Evolutionary conservation across 2,797 vertebrate genomes (phyloP), one percentile per base, ranked within the genome.

Genomic region (Caiman crocodilus): DNA sequence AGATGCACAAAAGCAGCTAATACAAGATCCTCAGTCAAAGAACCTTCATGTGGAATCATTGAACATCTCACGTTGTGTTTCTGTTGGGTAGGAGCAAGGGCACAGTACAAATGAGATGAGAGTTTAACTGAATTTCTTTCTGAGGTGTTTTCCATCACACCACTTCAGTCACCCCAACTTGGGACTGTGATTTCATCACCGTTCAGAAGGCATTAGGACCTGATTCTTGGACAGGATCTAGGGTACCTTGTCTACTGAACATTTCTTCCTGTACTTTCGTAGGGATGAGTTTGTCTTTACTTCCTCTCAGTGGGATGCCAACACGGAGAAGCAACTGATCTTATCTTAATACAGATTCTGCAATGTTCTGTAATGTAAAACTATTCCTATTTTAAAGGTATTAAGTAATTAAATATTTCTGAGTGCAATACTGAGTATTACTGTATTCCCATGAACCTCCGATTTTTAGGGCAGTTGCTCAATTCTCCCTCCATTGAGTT

Each of bases 121-220:
- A 17, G 25, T 23, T 76, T 80, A 80, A 84, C 64, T 93, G 21
- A 4, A 89, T 93, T 93, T 95, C 23, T 28, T 89, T 85, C 79
- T 77, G 78, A 84, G 76, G 2, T 82, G n/a, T 63, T 42, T 77
- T 85, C 5, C 35, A 17, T 63, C 78, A n/a, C 28, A 61, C n/a
- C 77, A 65, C 65, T 82, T 30, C 55, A 77, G 14, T 42, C 65
- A 20, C 58, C 87, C 30, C 14, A 0, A 1, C 55, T 79, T 93
- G 82, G 56, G 20, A 83, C 42, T 7, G 14, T 61, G 20, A 75
- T 4, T 26, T 42, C n/a, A 21, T 75, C 32, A 86, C 59, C 50
- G 81, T 94, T 90, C 32, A 56, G 20, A 79, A 82, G 9, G 7
- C 82, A 59, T 8, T 57, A 76, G 32, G 25, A 35, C 6, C 9